These are phyloP conservation scores for Lasioglossum lativentre DNA, from an alignment of 2,888 invertebrate species.

Conservation along the genomic window DNA sequence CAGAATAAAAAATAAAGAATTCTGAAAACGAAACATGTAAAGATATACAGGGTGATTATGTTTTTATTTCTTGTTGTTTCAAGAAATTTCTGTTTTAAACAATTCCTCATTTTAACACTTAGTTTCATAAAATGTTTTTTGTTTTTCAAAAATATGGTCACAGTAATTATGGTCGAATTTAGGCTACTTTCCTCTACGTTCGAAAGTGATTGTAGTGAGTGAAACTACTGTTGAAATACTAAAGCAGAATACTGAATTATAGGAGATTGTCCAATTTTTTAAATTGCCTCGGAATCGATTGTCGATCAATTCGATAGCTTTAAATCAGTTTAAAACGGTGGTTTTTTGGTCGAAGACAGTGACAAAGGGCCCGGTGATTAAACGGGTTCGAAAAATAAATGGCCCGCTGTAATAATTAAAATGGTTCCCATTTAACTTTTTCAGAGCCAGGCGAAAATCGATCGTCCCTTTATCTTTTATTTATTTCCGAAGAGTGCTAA, in stretches of 20 bases:
- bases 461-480: slow-evolving; percentile 2
- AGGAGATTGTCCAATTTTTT: neutral
- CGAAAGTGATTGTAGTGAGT: too few species aligned
- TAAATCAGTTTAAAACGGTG: slow-evolving; percentile 39
- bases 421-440: neutral
- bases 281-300: slow-evolving; percentile 24
- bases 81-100: too few species aligned
- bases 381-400: slow-evolving; percentile 11
- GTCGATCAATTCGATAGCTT: neutral
- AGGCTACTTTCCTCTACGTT: too few species aligned
- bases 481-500: slow-evolving; percentile 54
- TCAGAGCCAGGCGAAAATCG: slow-evolving; percentile 16
- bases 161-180: too few species aligned
- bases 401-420: neutral
- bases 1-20: too few species aligned
- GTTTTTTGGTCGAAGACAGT: neutral
- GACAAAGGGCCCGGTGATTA: slow-evolving; percentile 8
- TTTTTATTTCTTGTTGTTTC: too few species aligned
- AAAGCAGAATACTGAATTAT: neutral
- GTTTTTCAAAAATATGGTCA: too few species aligned
- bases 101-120: too few species aligned
- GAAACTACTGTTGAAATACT: too few species aligned
- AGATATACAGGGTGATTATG: too few species aligned
- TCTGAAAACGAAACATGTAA: too few species aligned
- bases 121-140: too few species aligned